These are phyloP conservation scores for Amyelois transitella DNA, from an alignment of 1,140 invertebrate genomes.

Conservation along the genomic window DNA sequence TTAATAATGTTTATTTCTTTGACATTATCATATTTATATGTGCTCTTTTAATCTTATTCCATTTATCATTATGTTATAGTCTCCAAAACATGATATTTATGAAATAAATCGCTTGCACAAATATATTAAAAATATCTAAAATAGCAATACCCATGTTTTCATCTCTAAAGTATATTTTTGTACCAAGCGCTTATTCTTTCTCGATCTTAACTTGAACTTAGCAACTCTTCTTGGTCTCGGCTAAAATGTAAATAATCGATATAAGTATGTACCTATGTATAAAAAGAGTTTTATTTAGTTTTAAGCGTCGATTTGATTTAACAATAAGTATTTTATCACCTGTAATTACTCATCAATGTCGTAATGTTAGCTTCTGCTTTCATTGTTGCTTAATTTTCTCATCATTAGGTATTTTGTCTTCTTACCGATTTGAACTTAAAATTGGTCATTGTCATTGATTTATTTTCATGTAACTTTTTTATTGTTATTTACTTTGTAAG, in stretches of 20 bases:
- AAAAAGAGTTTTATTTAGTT: slow-evolving; percentile 32
- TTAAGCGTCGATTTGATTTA: slow-evolving; percentile 25
- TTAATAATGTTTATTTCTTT: too few species aligned
- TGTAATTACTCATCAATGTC: not conserved
- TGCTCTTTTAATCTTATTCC: too few species aligned
- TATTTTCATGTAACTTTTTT: slow-evolving; percentile 14
- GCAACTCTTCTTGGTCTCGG: slow-evolving; percentile 1
- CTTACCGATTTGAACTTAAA: not conserved
- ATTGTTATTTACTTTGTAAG: slow-evolving; percentile 58
- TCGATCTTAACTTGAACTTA: not conserved
- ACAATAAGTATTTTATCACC: not conserved
- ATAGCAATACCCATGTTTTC: too few species aligned
- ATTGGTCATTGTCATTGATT: slow-evolving; percentile 9
- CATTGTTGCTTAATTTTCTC: not conserved
- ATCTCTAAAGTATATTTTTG: not conserved
- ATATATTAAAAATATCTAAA: too few species aligned
- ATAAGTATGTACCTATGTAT: slow-evolving; percentile 13
- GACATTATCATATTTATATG: too few species aligned
- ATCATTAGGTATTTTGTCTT: not conserved
- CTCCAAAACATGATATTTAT: too few species aligned
- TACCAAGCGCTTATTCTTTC: not conserved
- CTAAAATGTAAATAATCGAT: slow-evolving; percentile 24
- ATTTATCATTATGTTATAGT: too few species aligned
- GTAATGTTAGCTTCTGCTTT: not conserved
- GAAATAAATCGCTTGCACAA: too few species aligned